Conservation (phyloP, 1,140 invertebrate species). For the Holcopasites calliopsidis region DNA sequence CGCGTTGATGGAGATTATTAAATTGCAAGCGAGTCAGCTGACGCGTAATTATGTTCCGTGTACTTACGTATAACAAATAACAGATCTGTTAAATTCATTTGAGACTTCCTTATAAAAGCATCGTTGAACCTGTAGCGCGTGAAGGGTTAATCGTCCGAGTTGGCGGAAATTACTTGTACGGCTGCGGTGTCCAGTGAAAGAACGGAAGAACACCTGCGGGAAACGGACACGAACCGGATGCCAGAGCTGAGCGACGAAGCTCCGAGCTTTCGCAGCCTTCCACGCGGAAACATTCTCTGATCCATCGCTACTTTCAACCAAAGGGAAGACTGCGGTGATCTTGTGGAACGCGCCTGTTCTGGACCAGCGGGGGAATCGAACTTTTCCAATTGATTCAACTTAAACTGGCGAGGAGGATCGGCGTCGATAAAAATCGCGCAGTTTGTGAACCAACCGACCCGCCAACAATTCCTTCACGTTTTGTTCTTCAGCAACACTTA, state of each 20-base stretch:
- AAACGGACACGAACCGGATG: constrained; percentile 41
- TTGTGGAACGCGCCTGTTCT: constrained; percentile 53
- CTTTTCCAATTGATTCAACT: constrained; percentile 70
- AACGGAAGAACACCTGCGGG: constrained; percentile 26
- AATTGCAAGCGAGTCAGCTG: constrained; percentile 2
- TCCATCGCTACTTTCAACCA: constrained; percentile 64
- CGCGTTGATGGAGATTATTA: constrained; percentile 26
- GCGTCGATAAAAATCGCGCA: constrained; percentile 41
- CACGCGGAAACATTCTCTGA: constrained; percentile 60
- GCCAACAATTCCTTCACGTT: too few relatives aligned
- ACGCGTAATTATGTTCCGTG: constrained; percentile 5
- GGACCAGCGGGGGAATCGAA: constrained; percentile 66
- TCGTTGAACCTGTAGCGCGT: too few relatives aligned
- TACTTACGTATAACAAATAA: background rate
- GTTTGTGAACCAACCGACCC: background rate
- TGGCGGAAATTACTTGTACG: constrained; percentile 31
- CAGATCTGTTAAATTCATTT: too few relatives aligned
- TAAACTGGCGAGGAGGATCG: constrained; percentile 54
- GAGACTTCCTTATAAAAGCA: too few relatives aligned
- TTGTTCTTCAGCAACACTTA: too few relatives aligned
- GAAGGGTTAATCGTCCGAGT: constrained; percentile 32
- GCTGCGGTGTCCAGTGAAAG: background rate
- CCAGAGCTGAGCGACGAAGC: constrained; percentile 43
- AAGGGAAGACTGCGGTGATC: constrained; percentile 53
- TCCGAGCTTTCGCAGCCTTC: constrained; percentile 51